Evolutionary conservation across 2,797 vertebrate genomes (phyloP).

Genomic region (Helostoma temminkii): DNA sequence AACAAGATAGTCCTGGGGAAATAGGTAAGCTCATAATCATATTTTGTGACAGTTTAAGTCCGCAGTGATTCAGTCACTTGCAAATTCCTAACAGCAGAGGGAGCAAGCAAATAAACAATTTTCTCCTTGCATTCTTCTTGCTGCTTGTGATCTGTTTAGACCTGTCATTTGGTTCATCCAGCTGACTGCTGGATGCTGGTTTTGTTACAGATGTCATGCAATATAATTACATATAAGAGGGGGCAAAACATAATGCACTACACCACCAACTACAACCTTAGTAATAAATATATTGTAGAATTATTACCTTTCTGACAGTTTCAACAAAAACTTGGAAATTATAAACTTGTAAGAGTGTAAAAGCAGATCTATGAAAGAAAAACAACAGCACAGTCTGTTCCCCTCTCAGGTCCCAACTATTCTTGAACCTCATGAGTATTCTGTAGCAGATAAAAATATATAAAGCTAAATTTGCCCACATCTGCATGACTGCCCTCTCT

Average conservation of each 20-base stretch:
- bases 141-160: too few relatives aligned
- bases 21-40: conserved; percentile 19
- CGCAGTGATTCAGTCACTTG: conserved; percentile 6
- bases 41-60: conserved; percentile 4
- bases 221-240: too few relatives aligned
- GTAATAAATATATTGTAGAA: too few relatives aligned
- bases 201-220: too few relatives aligned
- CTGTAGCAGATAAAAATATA: conserved; percentile 56
- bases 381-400: conserved; percentile 42
- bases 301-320: too few relatives aligned
- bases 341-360: too few relatives aligned
- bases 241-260: too few relatives aligned
- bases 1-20: conserved; percentile 92
- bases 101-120: conserved; percentile 19
- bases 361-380: too few relatives aligned
- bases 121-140: neutral
- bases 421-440: conserved; percentile 9
- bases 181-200: too few relatives aligned
- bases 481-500: conserved; percentile 45
- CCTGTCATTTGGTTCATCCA: conserved; percentile 39
- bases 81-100: conserved; percentile 64
- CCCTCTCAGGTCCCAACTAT: conserved; percentile 22
- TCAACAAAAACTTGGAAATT: too few relatives aligned
- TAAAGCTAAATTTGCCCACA: conserved; percentile 47
- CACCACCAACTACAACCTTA: too few relatives aligned